Conservation (phyloP, 2,888 invertebrate species). For the Prostheceraeus crozeri region DNA sequence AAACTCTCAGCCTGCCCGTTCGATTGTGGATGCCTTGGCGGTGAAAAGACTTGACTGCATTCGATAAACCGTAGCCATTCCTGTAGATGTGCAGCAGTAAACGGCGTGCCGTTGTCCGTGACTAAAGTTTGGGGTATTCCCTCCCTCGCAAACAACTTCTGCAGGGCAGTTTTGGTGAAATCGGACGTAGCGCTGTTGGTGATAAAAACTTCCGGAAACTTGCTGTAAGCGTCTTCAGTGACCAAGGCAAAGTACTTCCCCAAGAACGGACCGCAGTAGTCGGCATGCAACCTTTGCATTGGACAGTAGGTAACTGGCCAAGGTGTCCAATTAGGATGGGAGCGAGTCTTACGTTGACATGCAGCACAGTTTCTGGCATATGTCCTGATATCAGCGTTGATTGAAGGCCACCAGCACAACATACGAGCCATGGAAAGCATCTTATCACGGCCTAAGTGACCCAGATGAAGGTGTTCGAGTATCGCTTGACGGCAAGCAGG, state of each 20-base stretch:
- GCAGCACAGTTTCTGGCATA: slow-evolving; percentile 3
- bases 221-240: background rate
- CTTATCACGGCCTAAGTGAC: slow-evolving; percentile 1
- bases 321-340: slow-evolving; percentile 18
- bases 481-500: no score
- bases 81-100: background rate
- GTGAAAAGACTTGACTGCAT: background rate
- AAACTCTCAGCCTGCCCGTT: slow-evolving; percentile 12
- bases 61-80: slow-evolving; percentile 9
- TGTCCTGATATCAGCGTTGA: slow-evolving; percentile 4
- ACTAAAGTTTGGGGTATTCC: background rate
- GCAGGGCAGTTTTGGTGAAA: slow-evolving; percentile 6
- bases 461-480: slow-evolving; percentile 4
- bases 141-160: slow-evolving; percentile 17
- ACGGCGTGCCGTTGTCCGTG: slow-evolving; percentile 5
- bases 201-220: slow-evolving; percentile 5
- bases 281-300: slow-evolving; percentile 10
- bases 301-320: slow-evolving; percentile 14
- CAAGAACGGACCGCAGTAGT: slow-evolving; percentile 3
- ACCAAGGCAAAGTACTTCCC: slow-evolving; percentile 7
- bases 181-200: slow-evolving; percentile 1
- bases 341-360: slow-evolving; percentile 1
- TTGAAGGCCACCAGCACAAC: slow-evolving; percentile 1
- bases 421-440: slow-evolving; percentile 17
- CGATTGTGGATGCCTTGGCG: slow-evolving; percentile 13